phyloP scores from a whole-genome alignment of 2,797 vertebrate species.

The Sebastes kiyomatsui region DNA sequence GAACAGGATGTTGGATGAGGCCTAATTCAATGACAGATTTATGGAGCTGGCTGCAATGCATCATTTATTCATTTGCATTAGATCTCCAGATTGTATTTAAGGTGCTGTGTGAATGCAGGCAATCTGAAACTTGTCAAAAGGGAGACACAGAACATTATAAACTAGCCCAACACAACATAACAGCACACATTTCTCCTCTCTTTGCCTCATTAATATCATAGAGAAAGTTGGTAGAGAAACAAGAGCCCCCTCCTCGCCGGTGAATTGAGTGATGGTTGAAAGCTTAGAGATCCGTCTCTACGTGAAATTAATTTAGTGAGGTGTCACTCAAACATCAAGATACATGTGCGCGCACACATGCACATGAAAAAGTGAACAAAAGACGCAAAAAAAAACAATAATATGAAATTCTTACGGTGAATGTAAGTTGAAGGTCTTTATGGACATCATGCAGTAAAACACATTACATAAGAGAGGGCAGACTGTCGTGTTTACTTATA shows the following conservation, averaged over 20 bases:
- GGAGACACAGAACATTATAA: constrained; percentile 2
- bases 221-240: constrained; percentile 4
- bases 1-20: constrained; percentile 34
- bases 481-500: not conserved
- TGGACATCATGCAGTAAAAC: not conserved
- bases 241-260: not conserved
- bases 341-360: not conserved
- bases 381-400: not conserved
- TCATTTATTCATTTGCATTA: constrained; percentile 52
- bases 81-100: constrained; percentile 35
- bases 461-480: not conserved
- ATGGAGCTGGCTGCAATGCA: constrained; percentile 39
- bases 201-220: constrained; percentile 19
- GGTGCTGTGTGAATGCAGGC: constrained; percentile 5
- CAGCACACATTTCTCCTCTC: not conserved
- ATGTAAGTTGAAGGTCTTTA: not conserved
- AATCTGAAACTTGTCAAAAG: constrained; percentile 9
- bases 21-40: constrained; percentile 48
- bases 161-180: not conserved
- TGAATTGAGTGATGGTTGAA: constrained; percentile 33
- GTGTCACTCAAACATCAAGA: constrained; percentile 39
- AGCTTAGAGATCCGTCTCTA: constrained; percentile 14
- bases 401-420: not conserved
- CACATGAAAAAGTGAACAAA: not conserved
- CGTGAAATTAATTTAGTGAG: constrained; percentile 33